These are phyloP conservation scores for Rhinogobius similis DNA, from an alignment of 2,113 vertebrate species.

Conservation along the genomic window DNA sequence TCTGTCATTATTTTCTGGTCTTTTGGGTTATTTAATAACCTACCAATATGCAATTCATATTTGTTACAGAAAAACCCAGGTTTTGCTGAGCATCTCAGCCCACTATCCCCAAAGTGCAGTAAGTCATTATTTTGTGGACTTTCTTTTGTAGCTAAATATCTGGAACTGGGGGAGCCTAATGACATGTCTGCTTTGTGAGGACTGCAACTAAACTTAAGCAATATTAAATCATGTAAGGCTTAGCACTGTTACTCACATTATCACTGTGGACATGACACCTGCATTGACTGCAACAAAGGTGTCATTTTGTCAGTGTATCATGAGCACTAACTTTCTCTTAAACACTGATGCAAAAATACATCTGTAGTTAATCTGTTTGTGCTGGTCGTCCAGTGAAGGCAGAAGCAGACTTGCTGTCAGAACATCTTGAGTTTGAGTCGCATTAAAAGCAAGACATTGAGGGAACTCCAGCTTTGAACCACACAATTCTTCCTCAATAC, in stretches of 20 bases:
- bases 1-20: conserved; percentile 11
- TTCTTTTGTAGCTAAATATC: neutral
- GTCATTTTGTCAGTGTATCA: neutral
- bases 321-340: conserved; percentile 5
- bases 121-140: conserved; percentile 28
- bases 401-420: conserved; percentile 3
- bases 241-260: conserved; percentile 62
- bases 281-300: conserved; percentile 23
- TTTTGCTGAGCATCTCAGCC: conserved; percentile 52
- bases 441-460: conserved; percentile 39
- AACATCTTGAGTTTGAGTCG: neutral
- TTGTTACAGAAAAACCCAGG: conserved; percentile 52
- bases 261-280: conserved; percentile 40
- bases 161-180: conserved; percentile 34
- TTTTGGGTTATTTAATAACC: conserved; percentile 18
- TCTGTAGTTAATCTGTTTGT: neutral
- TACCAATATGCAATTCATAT: conserved; percentile 64
- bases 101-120: conserved; percentile 13
- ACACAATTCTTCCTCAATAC: neutral
- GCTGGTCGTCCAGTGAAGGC: conserved; percentile 24
- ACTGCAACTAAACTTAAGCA: conserved; percentile 23
- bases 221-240: conserved; percentile 52
- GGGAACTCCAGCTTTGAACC: conserved; percentile 34
- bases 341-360: conserved; percentile 3
- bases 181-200: conserved; percentile 43